Evolutionary conservation across 2,797 vertebrate species (phyloP), one percentile per base, ranked within the genome.

Genomic region (Podarcis siculus): DNA sequence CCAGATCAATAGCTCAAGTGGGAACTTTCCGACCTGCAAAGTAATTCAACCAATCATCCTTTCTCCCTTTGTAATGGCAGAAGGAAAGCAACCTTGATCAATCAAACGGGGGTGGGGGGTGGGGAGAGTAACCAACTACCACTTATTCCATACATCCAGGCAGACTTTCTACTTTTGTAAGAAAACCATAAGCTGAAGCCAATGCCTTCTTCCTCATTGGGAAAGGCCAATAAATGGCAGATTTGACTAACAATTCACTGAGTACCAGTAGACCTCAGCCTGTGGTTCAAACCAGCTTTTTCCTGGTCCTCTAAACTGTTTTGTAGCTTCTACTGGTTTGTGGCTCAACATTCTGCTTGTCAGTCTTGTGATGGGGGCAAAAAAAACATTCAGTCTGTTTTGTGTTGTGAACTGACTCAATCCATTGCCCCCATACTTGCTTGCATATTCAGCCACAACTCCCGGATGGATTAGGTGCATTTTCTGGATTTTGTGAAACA

Each of bases 211-310:
- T 91, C 89, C 82, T 91, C 86, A 91, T 79, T 85, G 2, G 91
- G 94, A 94, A 95, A 95, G 88, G 88, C 83, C 92, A 94, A 93
- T 91, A 87, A 90, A 93, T 93, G 93, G 92, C 92, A 91, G 93
- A 95, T 94, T 95, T 94, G 93, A 91, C 90, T 87, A 93, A 91
- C 89, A 93, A 94, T 93, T 92, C 94, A 91, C 61, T 95, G 94
- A 94, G 93, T 90, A 94, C 94, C 92, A 87, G 93, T 94, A 37
- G 8, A 23, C 32, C 49, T 64, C 61, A 23, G 61, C 5, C 21
- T 23, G 21, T 64, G 61, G 61, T 23, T 64, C 61, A 64, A 23
- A 64, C 23, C 61, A 32, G 79, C 39, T 80, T 79, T 9, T 42
- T n/a, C 35, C 55, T 61, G n/a, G 4, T 55, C 30, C 58, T 8